Percentiles rank a stretch among this genome's conserved stretches.
phyloP scores from a whole-genome alignment of 2,888 invertebrate genomes.

The Meteorus cinctellus region DNA sequence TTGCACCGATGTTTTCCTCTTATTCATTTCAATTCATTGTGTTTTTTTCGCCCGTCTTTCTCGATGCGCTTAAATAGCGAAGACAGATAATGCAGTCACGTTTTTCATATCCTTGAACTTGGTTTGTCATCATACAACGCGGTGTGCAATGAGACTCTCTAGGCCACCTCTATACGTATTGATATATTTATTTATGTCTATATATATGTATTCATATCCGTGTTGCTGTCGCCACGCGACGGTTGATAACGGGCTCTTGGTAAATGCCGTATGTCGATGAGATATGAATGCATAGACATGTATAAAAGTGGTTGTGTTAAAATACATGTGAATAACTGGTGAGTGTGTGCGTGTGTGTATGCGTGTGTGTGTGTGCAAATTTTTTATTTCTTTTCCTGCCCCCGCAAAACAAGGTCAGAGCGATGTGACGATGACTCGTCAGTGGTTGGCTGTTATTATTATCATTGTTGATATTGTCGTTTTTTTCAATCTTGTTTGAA shows the following conservation, averaged over 20 bases:
- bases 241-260: conserved; percentile 56
- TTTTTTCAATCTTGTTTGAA: conserved; percentile 5
- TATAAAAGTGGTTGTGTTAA: not conserved
- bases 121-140: conserved; percentile 44
- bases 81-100: conserved; percentile 54
- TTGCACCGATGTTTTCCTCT: conserved; percentile 17
- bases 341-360: not conserved
- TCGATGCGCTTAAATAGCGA: conserved; percentile 14
- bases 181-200: conserved; percentile 25
- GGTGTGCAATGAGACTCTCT: conserved; percentile 23
- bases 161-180: conserved; percentile 32
- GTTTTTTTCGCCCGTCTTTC: not conserved
- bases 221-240: conserved; percentile 42
- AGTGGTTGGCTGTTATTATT: not conserved
- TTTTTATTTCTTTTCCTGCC: conserved; percentile 42
- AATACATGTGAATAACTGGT: not conserved
- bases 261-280: conserved; percentile 33
- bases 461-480: conserved; percentile 35
- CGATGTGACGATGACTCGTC: conserved; percentile 36
- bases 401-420: conserved; percentile 42
- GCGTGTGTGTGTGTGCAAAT: conserved; percentile 8
- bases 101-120: conserved; percentile 61
- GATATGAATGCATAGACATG: conserved; percentile 24
- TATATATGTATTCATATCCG: conserved; percentile 47
- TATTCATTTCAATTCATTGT: conserved; percentile 6